Base-by-base conservation (phyloP, 2,888 invertebrate genomes). In the Lycocerus yunnanus region DNA sequence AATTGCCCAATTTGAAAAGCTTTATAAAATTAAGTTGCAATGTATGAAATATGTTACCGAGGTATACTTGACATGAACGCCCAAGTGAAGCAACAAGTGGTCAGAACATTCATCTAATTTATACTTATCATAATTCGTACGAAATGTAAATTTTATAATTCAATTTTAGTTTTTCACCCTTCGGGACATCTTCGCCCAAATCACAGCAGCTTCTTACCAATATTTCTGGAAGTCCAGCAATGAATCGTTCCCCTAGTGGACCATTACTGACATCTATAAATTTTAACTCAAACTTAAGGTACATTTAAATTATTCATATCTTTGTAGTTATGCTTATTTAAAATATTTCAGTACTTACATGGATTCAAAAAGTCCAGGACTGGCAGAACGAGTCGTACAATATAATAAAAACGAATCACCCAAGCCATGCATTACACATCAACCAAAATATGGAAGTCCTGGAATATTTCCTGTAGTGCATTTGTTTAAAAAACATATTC, bases 301-400 rank as follows among this genome's bases (percentile, higher is more conserved):
- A 83, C 18, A 14, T 63, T 20, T 14, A 18, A 63, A 82, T 8
- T 74, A 43, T 14, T 72, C 63, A 3, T 43, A 61, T 27, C 15
- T 15, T 60, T 66, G 63, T 69, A 15, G 10, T n/a, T 43, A 0
- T 43, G n/a, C n/a, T 43, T n/a, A 43, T 43, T 43, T 43, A 43
- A 43, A n/a, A 43, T 43, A 43, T 80, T 80, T 69, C 71, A 84
- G 86, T 67, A 84, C 85, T 15, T 89, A 87, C 79, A 88, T 88
- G 13, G 89, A 90, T 80, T 86, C 88, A 3, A 88, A 88, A 81
- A 90, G 89, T 80, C 88, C 88, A 66, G 90, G 90, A 0, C 80
- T 89, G 69, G 84, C 88, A 1, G 86, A 87, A n/a, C 86, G 90
- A 9, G 85, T 89, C 74, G 88, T 89, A 0, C 87, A 87, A 78